Evolutionary conservation across 64 coral and sea anemone genomes (phyloP), one percentile per base, ranked within the genome.

Genomic region (Actinia tenebrosa): DNA sequence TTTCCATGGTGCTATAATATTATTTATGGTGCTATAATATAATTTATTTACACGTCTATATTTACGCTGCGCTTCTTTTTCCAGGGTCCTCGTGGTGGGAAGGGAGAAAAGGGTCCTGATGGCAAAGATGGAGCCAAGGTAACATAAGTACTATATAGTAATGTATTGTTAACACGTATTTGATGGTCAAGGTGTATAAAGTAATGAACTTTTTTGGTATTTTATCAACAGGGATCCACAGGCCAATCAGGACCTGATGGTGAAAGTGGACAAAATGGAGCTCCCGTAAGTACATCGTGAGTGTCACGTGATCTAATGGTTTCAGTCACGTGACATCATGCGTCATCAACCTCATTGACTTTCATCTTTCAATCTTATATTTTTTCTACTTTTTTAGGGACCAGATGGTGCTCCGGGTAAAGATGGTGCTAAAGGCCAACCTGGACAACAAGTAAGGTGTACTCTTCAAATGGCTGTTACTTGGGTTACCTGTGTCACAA

Each of bases 381-480:
- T 81, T 47, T 2, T 53, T 81, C 2, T 9, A 7, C 1, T 47
- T 81, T 0, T 1, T 30, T 44, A 85, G 83, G 83, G 83, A 22
- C 6, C 19, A 2, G 83, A 85, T 43, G 83, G 83, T 18, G 83
- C 60, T 43, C 83, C 83, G 13, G 83, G 83, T 20, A 85, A 59
- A 59, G 60, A 85, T n/a, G 83, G 83, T 45, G 11, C 54, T 26
- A 85, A 85, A 60, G 83, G 83, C 19, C 83, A 85, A 46, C 52
- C 83, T 27, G 83, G 83, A 64, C 83, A 59, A 44, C 83, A 85
- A 64, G 83, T 85, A 44, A 85, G 60, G 30, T 15, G 3, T 16
- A 79, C 44, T 79, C 17, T 46, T 3, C 20, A 44, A 45, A 81
- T 81, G 45, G 18, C 16, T 3, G 1, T 50, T 47, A 37, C 43